A percentile compares a stretch with the other conserved stretches of the same genome.
Conservation (phyloP, 1,140 invertebrate genomes). For the Piezodorus guildinii region DNA sequence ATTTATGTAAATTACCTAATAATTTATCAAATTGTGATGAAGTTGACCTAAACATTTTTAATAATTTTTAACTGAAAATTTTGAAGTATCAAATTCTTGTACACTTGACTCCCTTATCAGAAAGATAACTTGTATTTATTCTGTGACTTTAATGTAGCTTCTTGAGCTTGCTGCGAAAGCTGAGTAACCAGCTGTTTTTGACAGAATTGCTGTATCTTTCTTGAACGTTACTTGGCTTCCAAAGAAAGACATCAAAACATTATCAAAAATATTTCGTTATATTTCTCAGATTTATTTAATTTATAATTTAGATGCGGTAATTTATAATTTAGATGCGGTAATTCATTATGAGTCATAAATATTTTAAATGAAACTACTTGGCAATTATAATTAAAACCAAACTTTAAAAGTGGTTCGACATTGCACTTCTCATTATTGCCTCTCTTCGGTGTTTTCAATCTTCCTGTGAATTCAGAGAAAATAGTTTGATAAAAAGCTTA, state of each 20-base stretch:
- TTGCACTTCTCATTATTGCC: too few relatives aligned
- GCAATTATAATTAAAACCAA: too few relatives aligned
- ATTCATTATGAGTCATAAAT: too few relatives aligned
- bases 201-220: not conserved
- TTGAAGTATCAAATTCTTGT: not conserved
- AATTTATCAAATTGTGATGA: constrained; percentile 7
- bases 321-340: too few relatives aligned
- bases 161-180: not conserved
- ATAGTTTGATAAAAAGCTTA: too few relatives aligned
- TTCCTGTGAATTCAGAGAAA: too few relatives aligned
- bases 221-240: not conserved
- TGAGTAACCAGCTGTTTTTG: constrained; percentile 2
- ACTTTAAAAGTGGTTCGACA: too few relatives aligned
- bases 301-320: too few relatives aligned
- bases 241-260: not conserved
- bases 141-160: not conserved
- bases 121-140: not conserved
- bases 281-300: too few relatives aligned
- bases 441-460: too few relatives aligned
- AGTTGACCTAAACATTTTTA: constrained; percentile 1
- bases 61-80: not conserved
- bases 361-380: too few relatives aligned
- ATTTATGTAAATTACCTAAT: not conserved
- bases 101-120: not conserved
- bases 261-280: too few relatives aligned